Evolutionary conservation across 2,113 vertebrate genomes (phyloP).

Genomic region (Misgurnus anguillicaudatus): DNA sequence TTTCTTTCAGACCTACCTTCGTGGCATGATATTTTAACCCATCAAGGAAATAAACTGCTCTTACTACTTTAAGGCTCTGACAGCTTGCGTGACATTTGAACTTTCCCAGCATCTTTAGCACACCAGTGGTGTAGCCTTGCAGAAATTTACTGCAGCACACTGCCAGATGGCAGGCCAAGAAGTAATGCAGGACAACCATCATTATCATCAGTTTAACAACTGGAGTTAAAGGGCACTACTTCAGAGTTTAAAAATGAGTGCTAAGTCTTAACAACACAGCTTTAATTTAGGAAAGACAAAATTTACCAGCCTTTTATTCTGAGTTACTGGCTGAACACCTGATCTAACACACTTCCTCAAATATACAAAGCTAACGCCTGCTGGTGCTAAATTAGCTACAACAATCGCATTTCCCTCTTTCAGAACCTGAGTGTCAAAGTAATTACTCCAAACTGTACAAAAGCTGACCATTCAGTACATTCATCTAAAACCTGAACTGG

Average conservation of each 20-base stretch:
- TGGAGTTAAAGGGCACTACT: background rate
- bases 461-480: background rate
- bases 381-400: slow-evolving; percentile 9
- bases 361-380: background rate
- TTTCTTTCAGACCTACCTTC: background rate
- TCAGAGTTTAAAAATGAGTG: background rate
- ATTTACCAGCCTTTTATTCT: background rate
- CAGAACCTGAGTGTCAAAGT: no score
- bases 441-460: background rate
- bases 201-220: background rate
- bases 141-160: slow-evolving; percentile 13
- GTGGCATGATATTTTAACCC: background rate
- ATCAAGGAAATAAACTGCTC: background rate
- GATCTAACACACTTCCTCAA: slow-evolving; percentile 25
- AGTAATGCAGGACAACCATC: background rate
- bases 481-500: no score
- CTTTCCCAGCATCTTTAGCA: slow-evolving; percentile 36
- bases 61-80: background rate
- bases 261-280: background rate
- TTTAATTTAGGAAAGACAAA: no score
- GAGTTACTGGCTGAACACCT: slow-evolving; percentile 24
- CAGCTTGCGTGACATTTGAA: slow-evolving; percentile 39
- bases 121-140: slow-evolving; percentile 27
- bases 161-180: background rate
- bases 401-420: background rate